Percentiles rank a stretch among this genome's conserved stretches.
These are phyloP conservation scores for Sterrhoptilus dennistouni DNA, from an alignment of 2,113 vertebrate species.

Conservation along the genomic window DNA sequence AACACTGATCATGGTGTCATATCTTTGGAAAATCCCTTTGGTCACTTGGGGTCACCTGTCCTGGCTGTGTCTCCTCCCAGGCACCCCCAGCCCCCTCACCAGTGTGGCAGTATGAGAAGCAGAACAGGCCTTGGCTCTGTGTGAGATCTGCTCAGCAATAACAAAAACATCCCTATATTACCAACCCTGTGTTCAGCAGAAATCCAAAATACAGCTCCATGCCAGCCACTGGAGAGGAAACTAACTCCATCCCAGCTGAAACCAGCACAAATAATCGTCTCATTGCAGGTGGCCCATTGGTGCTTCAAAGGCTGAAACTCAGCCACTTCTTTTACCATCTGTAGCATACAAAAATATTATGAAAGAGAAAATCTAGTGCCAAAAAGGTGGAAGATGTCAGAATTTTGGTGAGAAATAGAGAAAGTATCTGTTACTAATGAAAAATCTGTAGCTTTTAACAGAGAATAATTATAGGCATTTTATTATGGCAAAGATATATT, in stretches of 20 bases:
- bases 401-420: neutral
- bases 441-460: neutral
- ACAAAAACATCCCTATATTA: neutral
- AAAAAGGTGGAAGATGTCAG: neutral
- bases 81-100: neutral
- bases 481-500: neutral
- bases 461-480: neutral
- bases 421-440: neutral
- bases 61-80: neutral
- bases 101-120: fast-evolving
- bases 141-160: neutral
- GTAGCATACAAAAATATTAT: neutral
- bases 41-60: neutral
- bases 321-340: neutral
- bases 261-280: neutral
- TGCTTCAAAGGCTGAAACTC: neutral
- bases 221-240: neutral
- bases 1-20: neutral
- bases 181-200: neutral
- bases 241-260: neutral
- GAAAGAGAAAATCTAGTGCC: neutral
- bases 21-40: neutral
- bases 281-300: neutral
- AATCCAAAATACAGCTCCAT: neutral
- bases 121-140: neutral